Base-by-base conservation (phyloP, 2,113 vertebrate genomes). In the Melanerpes aurifrons region DNA sequence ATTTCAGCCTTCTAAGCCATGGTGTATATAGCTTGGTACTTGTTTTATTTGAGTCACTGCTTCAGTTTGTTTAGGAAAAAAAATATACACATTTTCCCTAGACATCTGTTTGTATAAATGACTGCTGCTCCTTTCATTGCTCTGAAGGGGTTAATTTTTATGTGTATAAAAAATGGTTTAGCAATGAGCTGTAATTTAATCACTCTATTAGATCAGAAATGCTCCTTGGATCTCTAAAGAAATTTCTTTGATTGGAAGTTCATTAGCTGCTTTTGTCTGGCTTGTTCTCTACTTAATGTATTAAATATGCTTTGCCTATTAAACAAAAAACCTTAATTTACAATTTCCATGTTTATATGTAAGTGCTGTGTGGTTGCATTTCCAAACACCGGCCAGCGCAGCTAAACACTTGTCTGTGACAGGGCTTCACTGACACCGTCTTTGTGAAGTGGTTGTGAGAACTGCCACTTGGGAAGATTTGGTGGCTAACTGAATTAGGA, bases 241-340 rank as follows among this genome's bases (percentile, higher is more conserved):
- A 58, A 9, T 78, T 89, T 92, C 48, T 87, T 77, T 66, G 64
- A 29, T 67, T 78, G 48, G 54, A 87, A 71, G 54, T 91, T 91
- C 56, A 69, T 78, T 87, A 81, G 37, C 40, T 87, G 71, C 43
- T 87, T 86, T 94, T 92, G n/a, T 87, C 84, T 87, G 68, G 21
- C 47, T 74, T 54, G 18, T 62, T 82, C 35, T 50, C 31, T 17
- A 11, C 43, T 84, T 50, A 48, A 64, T 18, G 3, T 74, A 15
- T 77, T 77, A 71, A 82, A 80, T 70, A 68, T 21, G 21, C 15
- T 87, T 77, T 61, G 26, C 35, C 31, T 48, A 25, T 21, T 61
- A 57, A 79, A 82, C 35, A 22, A 28, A 31, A 71, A 61, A 47
- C 37, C 17, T 64, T 84, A 18, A 73, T 87, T 85, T 85, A 28